A percentile compares a stretch with the other conserved stretches of the same genome.
These are phyloP conservation scores for Nymphicus hollandicus DNA, from an alignment of 2,113 vertebrate species.

Conservation along the genomic window DNA sequence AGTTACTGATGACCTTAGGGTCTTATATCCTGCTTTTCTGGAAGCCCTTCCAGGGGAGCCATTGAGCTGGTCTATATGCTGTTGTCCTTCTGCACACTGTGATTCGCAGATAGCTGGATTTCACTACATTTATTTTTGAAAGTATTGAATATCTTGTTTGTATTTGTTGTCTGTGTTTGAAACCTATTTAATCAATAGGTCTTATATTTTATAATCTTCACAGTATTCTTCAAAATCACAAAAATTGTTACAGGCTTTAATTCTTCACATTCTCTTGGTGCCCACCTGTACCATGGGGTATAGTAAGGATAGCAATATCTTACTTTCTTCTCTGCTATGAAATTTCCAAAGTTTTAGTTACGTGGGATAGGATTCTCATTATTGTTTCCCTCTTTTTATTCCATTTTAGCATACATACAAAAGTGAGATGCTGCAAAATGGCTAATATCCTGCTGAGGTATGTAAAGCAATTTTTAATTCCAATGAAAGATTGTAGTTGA, in stretches of 20 bases:
- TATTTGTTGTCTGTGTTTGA: background rate
- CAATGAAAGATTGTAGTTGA: background rate
- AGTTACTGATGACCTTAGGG: background rate
- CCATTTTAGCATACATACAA: background rate
- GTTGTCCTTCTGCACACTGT: background rate
- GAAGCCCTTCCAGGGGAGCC: background rate
- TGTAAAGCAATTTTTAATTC: background rate
- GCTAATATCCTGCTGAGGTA: background rate
- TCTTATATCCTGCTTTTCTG: background rate
- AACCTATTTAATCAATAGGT: background rate
- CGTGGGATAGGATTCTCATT: background rate
- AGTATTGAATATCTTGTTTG: background rate
- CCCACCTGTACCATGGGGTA: background rate
- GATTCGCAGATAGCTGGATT: background rate
- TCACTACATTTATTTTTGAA: background rate
- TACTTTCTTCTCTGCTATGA: background rate
- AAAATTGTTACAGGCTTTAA: background rate
- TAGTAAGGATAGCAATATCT: background rate
- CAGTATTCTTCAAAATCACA: background rate
- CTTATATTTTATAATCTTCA: background rate
- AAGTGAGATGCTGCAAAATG: background rate
- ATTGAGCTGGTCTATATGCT: background rate
- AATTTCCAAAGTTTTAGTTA: background rate
- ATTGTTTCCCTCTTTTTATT: background rate
- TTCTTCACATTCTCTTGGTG: background rate